A percentile compares a stretch with the other conserved stretches of the same genome.
Conservation (phyloP, 2,113 vertebrate genomes). For the Ardeotis arabs region DNA sequence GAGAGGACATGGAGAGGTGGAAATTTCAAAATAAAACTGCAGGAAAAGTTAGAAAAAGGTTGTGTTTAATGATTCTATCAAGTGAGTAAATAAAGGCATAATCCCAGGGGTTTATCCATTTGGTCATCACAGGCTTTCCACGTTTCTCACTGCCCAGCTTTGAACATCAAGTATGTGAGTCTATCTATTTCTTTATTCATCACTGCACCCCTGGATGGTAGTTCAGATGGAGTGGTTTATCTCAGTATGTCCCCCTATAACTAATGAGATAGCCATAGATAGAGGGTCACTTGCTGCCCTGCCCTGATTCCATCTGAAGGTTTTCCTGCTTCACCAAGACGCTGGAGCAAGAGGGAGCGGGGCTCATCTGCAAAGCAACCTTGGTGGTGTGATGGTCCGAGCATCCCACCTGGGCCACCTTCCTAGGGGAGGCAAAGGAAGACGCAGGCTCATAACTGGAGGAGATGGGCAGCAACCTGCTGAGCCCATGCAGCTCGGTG, state of each 20-base stretch:
- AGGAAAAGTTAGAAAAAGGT: background rate
- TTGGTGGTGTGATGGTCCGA: background rate
- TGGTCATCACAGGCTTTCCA: background rate
- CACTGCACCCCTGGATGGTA: background rate
- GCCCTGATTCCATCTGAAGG: background rate
- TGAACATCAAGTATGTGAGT: background rate
- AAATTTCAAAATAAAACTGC: background rate
- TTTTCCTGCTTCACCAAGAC: background rate
- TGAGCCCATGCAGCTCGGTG: background rate
- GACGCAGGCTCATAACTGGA: background rate
- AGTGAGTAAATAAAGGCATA: background rate
- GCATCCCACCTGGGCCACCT: background rate
- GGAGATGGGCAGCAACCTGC: background rate
- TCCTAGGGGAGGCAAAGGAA: background rate
- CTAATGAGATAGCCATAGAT: background rate
- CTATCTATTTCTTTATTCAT: background rate
- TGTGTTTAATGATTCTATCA: background rate
- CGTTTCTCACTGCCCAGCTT: background rate
- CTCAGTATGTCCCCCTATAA: background rate
- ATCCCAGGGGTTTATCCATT: background rate
- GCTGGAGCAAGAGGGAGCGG: fast-evolving
- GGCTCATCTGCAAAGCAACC: background rate
- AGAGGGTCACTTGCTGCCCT: background rate
- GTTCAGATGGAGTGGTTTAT: background rate
- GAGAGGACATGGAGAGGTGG: background rate